Conservation (phyloP, 2,113 vertebrate species). For the Chionomys nivalis region DNA sequence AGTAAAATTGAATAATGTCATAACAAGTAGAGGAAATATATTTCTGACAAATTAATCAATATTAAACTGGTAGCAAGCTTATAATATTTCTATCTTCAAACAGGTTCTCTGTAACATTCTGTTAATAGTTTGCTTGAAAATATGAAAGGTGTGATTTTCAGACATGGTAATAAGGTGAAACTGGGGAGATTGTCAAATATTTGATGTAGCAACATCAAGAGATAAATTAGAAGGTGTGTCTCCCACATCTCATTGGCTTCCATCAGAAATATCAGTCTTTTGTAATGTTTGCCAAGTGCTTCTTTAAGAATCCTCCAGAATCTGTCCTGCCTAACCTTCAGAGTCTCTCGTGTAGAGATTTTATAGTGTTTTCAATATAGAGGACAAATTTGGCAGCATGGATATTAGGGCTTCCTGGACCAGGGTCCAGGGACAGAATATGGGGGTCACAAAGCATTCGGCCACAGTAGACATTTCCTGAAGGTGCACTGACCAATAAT, state of each 20-base stretch:
- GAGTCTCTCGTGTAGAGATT: neutral
- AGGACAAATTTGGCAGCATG: neutral
- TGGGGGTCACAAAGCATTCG: neutral
- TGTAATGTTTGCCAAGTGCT: neutral
- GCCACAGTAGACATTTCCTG: neutral
- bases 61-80: conserved; percentile 40
- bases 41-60: conserved; percentile 59
- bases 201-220: neutral
- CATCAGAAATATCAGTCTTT: neutral
- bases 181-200: conserved; percentile 45
- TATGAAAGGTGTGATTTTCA: conserved; percentile 60
- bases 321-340: neutral
- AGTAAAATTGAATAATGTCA: conserved; percentile 40
- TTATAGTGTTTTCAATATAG: neutral
- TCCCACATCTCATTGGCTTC: neutral
- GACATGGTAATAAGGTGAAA: conserved; percentile 7
- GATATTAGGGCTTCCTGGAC: neutral
- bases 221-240: neutral
- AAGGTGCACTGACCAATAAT: neutral
- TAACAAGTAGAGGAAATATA: conserved; percentile 30
- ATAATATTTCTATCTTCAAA: conserved; percentile 57
- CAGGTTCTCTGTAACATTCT: conserved; percentile 49
- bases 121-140: conserved; percentile 50
- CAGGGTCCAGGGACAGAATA: neutral
- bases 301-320: neutral